Base-by-base conservation (phyloP, 2,113 vertebrate genomes). In the Gallinago media region DNA sequence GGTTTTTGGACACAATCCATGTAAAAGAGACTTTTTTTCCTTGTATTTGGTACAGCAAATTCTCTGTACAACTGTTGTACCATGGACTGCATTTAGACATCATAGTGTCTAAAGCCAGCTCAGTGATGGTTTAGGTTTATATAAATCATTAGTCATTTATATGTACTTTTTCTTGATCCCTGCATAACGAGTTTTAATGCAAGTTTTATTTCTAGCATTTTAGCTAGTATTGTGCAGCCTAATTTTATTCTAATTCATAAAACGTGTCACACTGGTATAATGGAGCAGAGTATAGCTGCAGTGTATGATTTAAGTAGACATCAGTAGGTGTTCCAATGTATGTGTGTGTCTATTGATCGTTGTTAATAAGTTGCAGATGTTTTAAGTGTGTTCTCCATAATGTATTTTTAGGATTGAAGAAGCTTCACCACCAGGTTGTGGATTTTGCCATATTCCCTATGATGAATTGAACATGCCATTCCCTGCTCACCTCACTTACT, bases 391-490 rank as follows among this genome's bases (percentile, higher is more conserved):
- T 63, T 88, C 73, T 94, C 32, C 67, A 44, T 93, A 40, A 90
- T 89, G 12, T 96, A 32, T 86, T 95, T 93, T 65, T 97, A 99
- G 99, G 97, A 97, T 99, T 94, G 99, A 99, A 72, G 99, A 99
- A 77, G 95, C 98, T 11, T 98, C 98, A 52, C 98, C 99, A 61
- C 98, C 98, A 14, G 98, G 98, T 94, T 99, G 99, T 97, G 99
- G 99, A 67, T 99, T 99, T 98, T 99, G 99, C 96, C 99, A 99
- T 97, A 99, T 99, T 92, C 99, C 99, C 0, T 99, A 99, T 22
- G 99, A 99, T 96, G 99, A 99, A 94, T 90, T 99, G 92, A 99
- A 99, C 95, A 99, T 99, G 99, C 99, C 99, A 1, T 99, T 99
- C 93, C 99, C 99, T 11, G 99, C 99, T 81, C 99, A 99, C 89